These are phyloP conservation scores for Pseudopodoces humilis DNA, from an alignment of 2,113 vertebrate species.

Conservation along the genomic window DNA sequence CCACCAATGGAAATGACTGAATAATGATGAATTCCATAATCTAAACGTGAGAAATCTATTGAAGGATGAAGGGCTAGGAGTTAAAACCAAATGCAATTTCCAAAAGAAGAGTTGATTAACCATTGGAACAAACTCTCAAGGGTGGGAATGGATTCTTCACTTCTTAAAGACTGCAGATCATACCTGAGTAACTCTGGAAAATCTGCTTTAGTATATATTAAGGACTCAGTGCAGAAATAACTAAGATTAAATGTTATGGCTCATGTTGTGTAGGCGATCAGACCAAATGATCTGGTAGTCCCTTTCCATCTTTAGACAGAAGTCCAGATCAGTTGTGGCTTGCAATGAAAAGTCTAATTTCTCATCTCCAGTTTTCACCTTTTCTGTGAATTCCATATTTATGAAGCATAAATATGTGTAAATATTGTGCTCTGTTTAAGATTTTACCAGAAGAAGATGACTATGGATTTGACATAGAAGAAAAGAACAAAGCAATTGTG, in stretches of 20 bases:
- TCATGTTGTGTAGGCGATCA: background rate
- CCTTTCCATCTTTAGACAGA: background rate
- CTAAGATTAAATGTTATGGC: background rate
- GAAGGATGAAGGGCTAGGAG: background rate
- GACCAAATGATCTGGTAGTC: background rate
- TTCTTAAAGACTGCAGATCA: background rate
- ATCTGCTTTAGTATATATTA: background rate
- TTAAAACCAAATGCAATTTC: background rate
- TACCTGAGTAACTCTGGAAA: background rate
- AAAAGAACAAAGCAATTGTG: constrained; percentile 92
- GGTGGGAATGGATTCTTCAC: background rate
- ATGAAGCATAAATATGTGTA: background rate
- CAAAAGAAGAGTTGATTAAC: background rate
- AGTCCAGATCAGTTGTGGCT: background rate
- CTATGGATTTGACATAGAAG: constrained; percentile 96
- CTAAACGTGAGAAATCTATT: background rate
- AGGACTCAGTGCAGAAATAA: background rate
- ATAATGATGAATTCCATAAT: background rate
- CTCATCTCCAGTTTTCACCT: background rate
- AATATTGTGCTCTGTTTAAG: constrained; percentile 64
- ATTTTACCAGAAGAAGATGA: constrained; percentile 93
- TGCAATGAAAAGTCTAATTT: background rate
- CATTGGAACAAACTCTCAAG: background rate
- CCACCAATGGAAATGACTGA: background rate
- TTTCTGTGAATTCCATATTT: background rate